These are phyloP conservation scores for Charanyca ferruginea DNA, from an alignment of 2,888 invertebrate genomes.

Conservation along the genomic window DNA sequence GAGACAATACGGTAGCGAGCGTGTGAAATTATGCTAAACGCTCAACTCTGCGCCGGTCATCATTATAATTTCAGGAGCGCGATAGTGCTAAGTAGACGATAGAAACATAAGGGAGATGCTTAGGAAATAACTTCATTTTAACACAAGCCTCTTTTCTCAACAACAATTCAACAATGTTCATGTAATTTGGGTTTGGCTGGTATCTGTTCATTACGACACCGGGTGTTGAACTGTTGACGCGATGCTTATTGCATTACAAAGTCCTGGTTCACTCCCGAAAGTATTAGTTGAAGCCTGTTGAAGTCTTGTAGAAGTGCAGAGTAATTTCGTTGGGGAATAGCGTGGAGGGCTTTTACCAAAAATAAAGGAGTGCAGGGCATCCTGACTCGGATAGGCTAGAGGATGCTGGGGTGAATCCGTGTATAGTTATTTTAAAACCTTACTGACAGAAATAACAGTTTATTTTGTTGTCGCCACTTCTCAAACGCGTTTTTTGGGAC, in stretches of 20 bases:
- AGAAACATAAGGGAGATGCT: not conserved
- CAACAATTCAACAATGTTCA: not conserved
- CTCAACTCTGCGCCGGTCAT: not conserved
- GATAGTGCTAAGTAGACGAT: slow-evolving; percentile 5
- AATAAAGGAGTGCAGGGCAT: no score
- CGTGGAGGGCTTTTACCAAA: no score
- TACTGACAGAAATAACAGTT: no score
- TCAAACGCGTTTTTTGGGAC: no score
- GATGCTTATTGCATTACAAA: not conserved
- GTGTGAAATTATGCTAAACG: slow-evolving; percentile 18
- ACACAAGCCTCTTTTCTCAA: not conserved
- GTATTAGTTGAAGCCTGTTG: not conserved
- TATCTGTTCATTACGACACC: slow-evolving; percentile 4
- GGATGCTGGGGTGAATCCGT: no score
- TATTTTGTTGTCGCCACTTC: no score
- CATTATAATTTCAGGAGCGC: not conserved
- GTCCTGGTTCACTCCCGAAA: not conserved
- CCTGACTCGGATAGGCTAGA: no score
- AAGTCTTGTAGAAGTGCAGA: no score
- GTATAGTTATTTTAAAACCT: no score
- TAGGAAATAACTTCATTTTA: slow-evolving; percentile 5
- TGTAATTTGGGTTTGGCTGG: slow-evolving; percentile 19
- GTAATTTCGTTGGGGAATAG: no score
- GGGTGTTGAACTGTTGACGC: not conserved
- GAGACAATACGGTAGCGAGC: slow-evolving; percentile 10